These are phyloP conservation scores for cat (Felis catus) DNA, from an alignment of 2,113 vertebrate species.

Conservation along the genomic window F.catus_Fca126_mat1.0 CM031416.1:90869501-90870000, in stretches of 20 bases:
- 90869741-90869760: constrained; percentile 61
- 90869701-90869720: constrained; percentile 72
- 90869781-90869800: constrained; percentile 63
- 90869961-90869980: not conserved
- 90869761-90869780: constrained; percentile 54
- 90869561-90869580: constrained; percentile 46
- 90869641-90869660: constrained; percentile 33
- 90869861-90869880: constrained; percentile 53
- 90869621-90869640: constrained; percentile 63
- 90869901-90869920: not conserved
- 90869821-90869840: constrained; percentile 59
- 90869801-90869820: constrained; percentile 57
- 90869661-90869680: constrained; percentile 61
- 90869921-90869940: not conserved
- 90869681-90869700: constrained; percentile 66
- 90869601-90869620: constrained; percentile 53
- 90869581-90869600: constrained; percentile 62
- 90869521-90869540: constrained; percentile 66
- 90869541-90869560: constrained; percentile 64
- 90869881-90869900: constrained; percentile 12
- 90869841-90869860: not conserved
- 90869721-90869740: constrained; percentile 62
- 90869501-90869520: constrained; percentile 48
- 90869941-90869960: not conserved
- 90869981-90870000: not conserved